phyloP scores from a whole-genome alignment of 2,888 invertebrate genomes.

The Drosophila sordidula region DNA sequence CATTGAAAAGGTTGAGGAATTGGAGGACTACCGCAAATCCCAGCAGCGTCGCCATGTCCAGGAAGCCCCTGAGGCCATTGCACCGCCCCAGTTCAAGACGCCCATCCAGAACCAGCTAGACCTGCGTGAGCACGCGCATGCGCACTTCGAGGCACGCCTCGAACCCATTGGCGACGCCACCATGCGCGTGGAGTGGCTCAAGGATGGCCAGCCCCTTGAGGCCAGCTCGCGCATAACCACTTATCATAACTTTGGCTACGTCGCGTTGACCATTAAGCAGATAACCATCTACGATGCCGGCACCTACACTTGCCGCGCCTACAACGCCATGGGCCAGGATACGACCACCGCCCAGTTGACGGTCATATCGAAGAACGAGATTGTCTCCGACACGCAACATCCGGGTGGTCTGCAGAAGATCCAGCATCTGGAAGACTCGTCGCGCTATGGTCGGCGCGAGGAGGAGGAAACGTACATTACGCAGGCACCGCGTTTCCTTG shows the following conservation, averaged over 20 bases:
- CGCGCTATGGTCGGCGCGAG: conserved; percentile 88
- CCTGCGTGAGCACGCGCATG: conserved; percentile 96
- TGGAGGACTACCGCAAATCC: conserved; percentile 93
- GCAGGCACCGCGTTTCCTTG: conserved; percentile 94
- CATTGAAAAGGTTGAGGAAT: conserved; percentile 95
- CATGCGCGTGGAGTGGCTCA: conserved; percentile 95
- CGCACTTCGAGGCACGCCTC: conserved; percentile 97
- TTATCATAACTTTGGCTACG: conserved; percentile 97
- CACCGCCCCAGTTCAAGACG: conserved; percentile 94
- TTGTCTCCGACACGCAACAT: conserved; percentile 95
- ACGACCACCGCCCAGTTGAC: conserved; percentile 92
- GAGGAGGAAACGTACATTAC: conserved; percentile 91
- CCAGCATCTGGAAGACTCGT: conserved; percentile 94
- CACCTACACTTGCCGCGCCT: conserved; percentile 94
- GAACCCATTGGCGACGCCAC: conserved; percentile 97
- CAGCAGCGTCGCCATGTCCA: conserved; percentile 92
- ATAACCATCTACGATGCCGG: conserved; percentile 96
- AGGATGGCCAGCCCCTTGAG: conserved; percentile 95
- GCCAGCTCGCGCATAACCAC: conserved; percentile 96
- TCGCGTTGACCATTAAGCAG: conserved; percentile 96
- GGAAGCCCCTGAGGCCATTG: conserved; percentile 92
- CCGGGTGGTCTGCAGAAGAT: conserved; percentile 96
- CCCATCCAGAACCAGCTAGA: conserved; percentile 94
- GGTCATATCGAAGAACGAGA: conserved; percentile 93
- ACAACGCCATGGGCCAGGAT: conserved; percentile 94